A percentile compares a stretch with the other conserved stretches of the same genome.
Evolutionary conservation across 2,797 vertebrate genomes (phyloP).

Genomic region (Parauchenoglanis ngamensis): DNA sequence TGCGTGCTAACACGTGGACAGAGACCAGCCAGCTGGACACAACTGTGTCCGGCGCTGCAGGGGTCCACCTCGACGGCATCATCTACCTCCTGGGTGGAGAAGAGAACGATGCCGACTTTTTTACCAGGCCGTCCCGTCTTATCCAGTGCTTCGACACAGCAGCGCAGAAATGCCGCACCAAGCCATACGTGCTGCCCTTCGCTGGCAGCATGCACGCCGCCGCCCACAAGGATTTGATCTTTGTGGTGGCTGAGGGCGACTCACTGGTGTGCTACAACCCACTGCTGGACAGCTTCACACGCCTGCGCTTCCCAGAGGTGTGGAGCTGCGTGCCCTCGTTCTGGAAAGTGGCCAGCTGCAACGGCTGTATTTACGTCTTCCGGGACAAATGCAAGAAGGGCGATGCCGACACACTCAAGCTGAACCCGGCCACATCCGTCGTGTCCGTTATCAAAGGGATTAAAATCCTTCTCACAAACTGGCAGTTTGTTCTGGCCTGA

Average conservation of each 20-base stretch:
- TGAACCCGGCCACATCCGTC: conserved; percentile 95
- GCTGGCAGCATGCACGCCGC: conserved; percentile 96
- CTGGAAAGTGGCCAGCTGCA: conserved; percentile 99
- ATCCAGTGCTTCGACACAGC: conserved; percentile 96
- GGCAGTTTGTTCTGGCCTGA: conserved; percentile 97
- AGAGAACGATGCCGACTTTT: conserved; percentile 98
- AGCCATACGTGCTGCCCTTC: conserved; percentile 93
- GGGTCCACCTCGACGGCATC: conserved; percentile 91
- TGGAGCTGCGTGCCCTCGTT: conserved; percentile 95
- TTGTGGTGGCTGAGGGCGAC: conserved; percentile 94
- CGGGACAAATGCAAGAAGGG: conserved; percentile 97
- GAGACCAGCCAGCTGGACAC: conserved; percentile 95
- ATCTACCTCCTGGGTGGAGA: conserved; percentile 97
- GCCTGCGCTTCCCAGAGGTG: conserved; percentile 91
- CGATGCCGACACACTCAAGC: conserved; percentile 92
- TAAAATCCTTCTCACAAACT: conserved; percentile 94
- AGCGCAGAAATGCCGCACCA: conserved; percentile 89
- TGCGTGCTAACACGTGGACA: conserved; percentile 95
- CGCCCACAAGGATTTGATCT: conserved; percentile 95
- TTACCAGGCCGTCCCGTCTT: conserved; percentile 95
- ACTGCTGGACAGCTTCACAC: conserved; percentile 94
- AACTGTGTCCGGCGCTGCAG: conserved; percentile 91
- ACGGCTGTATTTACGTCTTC: conserved; percentile 96
- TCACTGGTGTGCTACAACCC: conserved; percentile 96
- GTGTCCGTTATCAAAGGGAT: conserved; percentile 91